Percentiles rank a stretch among this genome's conserved stretches.
Evolutionary conservation across 1,140 invertebrate species (phyloP).

Genomic region (Thaumetopoea pityocampa): DNA sequence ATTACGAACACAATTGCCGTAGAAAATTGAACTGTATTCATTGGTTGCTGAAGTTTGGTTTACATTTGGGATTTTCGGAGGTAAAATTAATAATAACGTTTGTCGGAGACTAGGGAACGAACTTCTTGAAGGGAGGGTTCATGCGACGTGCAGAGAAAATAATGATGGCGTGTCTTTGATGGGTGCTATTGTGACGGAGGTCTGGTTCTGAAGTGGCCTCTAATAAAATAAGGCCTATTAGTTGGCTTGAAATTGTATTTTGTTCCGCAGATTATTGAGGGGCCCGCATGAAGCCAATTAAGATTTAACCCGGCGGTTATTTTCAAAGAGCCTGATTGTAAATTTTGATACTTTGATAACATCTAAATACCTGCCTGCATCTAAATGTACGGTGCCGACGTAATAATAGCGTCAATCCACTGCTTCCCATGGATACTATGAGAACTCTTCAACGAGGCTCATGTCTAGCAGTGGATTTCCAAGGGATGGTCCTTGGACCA

Average conservation of each 20-base stretch:
- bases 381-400: too few relatives aligned
- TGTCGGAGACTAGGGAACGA: conserved; percentile 35
- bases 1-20: conserved; percentile 27
- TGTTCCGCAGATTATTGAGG: conserved; percentile 10
- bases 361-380: too few relatives aligned
- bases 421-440: too few relatives aligned
- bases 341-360: too few relatives aligned
- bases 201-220: conserved; percentile 43
- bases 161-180: conserved; percentile 46
- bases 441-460: too few relatives aligned
- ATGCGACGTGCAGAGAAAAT: conserved; percentile 15
- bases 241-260: conserved; percentile 21
- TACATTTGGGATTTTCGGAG: conserved; percentile 21
- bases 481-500: too few relatives aligned
- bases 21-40: conserved; percentile 37
- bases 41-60: conserved; percentile 24
- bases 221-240: conserved; percentile 33
- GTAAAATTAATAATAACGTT: conserved; percentile 52
- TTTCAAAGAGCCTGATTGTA: too few relatives aligned
- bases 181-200: conserved; percentile 29
- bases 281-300: conserved; percentile 14
- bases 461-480: too few relatives aligned
- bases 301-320: conserved; percentile 4
- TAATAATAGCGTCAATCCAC: too few relatives aligned
- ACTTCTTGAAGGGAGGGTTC: conserved; percentile 48